Evolutionary conservation across 2,888 invertebrate species (phyloP).

Genomic region (Drosophila ustulata): DNA sequence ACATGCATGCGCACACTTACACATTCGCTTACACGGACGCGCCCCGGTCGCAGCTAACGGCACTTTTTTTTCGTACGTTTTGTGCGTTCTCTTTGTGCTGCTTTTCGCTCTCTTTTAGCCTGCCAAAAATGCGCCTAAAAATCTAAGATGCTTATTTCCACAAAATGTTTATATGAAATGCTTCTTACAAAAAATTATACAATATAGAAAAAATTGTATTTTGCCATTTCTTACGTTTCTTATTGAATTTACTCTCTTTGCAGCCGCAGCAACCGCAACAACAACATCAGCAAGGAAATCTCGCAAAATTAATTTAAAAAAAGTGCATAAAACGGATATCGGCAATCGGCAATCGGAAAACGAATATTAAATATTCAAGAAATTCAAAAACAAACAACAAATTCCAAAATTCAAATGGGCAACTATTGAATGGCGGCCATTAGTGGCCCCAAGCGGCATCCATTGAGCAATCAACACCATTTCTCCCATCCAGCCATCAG

Average conservation of each 20-base stretch:
- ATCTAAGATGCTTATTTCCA: constrained; percentile 24
- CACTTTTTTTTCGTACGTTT: constrained; percentile 44
- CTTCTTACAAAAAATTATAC: too few relatives aligned
- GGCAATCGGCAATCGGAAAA: constrained; percentile 14
- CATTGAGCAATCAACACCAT: constrained; percentile 77
- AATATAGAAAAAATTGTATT: too few relatives aligned
- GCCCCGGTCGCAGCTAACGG: constrained; percentile 75
- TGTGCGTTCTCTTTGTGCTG: constrained; percentile 9
- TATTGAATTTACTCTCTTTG: constrained; percentile 20
- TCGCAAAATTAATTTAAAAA: constrained; percentile 25
- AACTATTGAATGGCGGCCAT: constrained; percentile 90
- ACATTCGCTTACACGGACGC: constrained; percentile 66
- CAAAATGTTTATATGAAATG: too few relatives aligned
- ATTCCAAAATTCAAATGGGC: constrained; percentile 74
- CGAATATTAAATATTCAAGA: constrained; percentile 28
- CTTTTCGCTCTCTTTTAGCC: constrained; percentile 36
- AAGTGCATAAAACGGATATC: constrained; percentile 44
- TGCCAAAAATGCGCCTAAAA: constrained; percentile 61
- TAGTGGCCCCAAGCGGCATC: constrained; percentile 93
- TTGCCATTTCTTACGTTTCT: not conserved
- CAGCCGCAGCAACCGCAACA: constrained; percentile 21
- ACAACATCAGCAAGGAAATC: constrained; percentile 23
- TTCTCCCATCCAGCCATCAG: constrained; percentile 67
- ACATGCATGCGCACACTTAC: constrained; percentile 56
- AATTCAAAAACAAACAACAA: constrained; percentile 28